phyloP scores from a whole-genome alignment of 2,888 invertebrate genomes.

The Xiphydria camelus region DNA sequence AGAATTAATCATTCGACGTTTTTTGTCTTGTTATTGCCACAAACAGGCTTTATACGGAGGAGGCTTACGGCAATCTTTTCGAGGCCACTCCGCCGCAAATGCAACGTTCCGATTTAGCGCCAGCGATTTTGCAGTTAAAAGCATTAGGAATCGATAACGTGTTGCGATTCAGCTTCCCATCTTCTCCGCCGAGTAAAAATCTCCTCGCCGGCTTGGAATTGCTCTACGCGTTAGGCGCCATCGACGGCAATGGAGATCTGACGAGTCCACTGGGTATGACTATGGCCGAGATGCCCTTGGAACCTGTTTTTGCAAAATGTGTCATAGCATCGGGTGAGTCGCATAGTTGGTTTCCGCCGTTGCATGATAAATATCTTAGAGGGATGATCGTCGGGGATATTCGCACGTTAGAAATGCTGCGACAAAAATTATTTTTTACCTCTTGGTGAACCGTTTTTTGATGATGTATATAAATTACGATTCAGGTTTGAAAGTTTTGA shows the following conservation, averaged over 20 bases:
- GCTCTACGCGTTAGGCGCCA: conserved; percentile 80
- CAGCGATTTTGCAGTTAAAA: conserved; percentile 85
- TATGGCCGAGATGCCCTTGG: conserved; percentile 91
- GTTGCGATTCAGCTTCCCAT: conserved; percentile 87
- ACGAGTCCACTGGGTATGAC: conserved; percentile 77
- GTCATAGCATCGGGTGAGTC: conserved; percentile 72
- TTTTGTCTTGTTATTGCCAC: no score
- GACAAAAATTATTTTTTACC: no score
- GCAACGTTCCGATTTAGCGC: conserved; percentile 83
- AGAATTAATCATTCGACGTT: conserved; percentile 5
- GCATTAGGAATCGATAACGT: conserved; percentile 94
- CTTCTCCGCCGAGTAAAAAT: conserved; percentile 88
- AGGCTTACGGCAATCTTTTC: conserved; percentile 71
- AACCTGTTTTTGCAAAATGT: conserved; percentile 85
- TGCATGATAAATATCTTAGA: no score
- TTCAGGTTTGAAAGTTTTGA: no score
- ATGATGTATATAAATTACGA: no score
- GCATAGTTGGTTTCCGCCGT: no score
- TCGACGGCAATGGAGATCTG: conserved; percentile 77
- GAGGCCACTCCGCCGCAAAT: conserved; percentile 87
- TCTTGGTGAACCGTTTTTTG: no score
- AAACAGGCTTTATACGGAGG: conserved; percentile 76
- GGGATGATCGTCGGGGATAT: no score
- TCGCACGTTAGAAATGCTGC: no score
- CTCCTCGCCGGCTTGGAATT: conserved; percentile 84